phyloP scores from a whole-genome alignment of 2,113 vertebrate genomes.

The Enhydra lutris region DNA sequence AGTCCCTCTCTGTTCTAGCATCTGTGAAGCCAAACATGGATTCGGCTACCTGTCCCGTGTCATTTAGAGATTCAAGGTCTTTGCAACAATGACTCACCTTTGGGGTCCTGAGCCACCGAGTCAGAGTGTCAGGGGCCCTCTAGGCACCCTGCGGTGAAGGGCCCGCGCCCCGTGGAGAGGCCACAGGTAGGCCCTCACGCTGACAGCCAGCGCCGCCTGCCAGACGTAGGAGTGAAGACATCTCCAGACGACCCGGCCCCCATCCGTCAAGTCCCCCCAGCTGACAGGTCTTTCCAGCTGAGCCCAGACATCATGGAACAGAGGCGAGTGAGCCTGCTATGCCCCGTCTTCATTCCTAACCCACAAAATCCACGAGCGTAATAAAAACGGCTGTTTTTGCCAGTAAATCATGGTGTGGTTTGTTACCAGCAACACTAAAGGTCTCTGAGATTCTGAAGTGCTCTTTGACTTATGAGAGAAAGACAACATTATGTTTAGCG shows the following conservation, averaged over 20 bases:
- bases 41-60: not conserved
- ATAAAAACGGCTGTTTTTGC: not conserved
- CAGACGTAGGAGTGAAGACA: not conserved
- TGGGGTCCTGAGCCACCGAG: not conserved
- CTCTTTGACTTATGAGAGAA: slow-evolving; percentile 27
- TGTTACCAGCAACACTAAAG: not conserved
- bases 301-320: not conserved
- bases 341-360: not conserved
- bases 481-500: not conserved
- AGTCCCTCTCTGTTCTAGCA: not conserved
- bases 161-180: not conserved
- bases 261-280: not conserved
- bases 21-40: not conserved
- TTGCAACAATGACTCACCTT: not conserved
- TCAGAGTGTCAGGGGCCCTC: not conserved
- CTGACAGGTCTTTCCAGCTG: not conserved
- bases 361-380: not conserved
- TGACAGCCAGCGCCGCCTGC: not conserved
- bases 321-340: not conserved
- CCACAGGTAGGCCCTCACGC: not conserved
- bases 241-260: not conserved
- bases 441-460: not conserved
- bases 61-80: slow-evolving; percentile 19
- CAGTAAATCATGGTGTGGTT: not conserved
- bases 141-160: not conserved